Conservation (phyloP, 2,888 invertebrate genomes). For the Fragum whitleyi region DNA sequence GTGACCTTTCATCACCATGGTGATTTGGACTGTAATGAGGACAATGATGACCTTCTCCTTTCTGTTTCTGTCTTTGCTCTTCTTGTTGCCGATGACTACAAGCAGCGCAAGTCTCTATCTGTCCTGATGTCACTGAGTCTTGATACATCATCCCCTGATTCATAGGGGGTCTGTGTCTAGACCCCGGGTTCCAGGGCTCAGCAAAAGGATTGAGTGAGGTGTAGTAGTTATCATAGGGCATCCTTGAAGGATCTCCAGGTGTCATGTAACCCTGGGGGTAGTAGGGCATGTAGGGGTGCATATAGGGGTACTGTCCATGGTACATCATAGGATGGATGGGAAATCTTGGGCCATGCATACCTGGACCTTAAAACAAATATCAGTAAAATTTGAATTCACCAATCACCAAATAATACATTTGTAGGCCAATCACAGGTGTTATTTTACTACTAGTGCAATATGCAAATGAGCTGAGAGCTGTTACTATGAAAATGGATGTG, state of each 20-base stretch:
- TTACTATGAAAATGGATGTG: too few species aligned
- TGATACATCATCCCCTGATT: constrained; percentile 11
- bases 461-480: too few species aligned
- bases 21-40: constrained; percentile 3
- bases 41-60: neutral
- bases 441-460: too few species aligned
- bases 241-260: constrained; percentile 29
- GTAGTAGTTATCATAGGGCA: constrained; percentile 56
- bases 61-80: neutral
- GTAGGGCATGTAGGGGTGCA: constrained; percentile 57
- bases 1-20: neutral
- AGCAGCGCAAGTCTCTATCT: constrained; percentile 30
- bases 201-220: constrained; percentile 64
- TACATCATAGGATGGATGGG: constrained; percentile 63
- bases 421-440: too few species aligned
- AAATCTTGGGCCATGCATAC: constrained; percentile 63
- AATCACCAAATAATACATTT: too few species aligned
- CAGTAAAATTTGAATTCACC: too few species aligned
- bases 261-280: constrained; percentile 59
- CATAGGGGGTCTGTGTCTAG: constrained; percentile 18
- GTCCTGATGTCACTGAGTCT: neutral
- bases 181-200: constrained; percentile 62
- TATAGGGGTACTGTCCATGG: constrained; percentile 56
- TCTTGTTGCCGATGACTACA: constrained; percentile 42
- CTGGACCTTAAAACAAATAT: constrained; percentile 36